phyloP scores from a whole-genome alignment of 2,113 vertebrate genomes.

The Accipiter cooperii region DNA sequence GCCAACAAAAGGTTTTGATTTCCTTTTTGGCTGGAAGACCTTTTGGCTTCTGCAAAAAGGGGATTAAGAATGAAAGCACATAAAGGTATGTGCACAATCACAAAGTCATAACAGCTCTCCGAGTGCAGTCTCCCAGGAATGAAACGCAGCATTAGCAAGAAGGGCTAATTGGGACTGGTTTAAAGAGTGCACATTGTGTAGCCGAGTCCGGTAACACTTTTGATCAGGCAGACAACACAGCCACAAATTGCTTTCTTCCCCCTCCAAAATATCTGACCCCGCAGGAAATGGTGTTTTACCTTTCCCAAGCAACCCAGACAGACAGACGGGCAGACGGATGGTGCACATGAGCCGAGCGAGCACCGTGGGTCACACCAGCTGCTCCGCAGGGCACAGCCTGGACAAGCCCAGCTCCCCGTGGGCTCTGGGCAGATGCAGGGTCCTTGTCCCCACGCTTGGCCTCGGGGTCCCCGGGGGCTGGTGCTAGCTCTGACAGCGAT shows the following conservation, averaged over 20 bases:
- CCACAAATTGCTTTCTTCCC: constrained; percentile 63
- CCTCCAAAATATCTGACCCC: constrained; percentile 53
- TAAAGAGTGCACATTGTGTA: constrained; percentile 63
- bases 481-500: neutral
- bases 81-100: constrained; percentile 73
- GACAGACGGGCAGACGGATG: neutral
- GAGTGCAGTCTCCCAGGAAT: constrained; percentile 68
- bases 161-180: constrained; percentile 64
- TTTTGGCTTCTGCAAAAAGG: constrained; percentile 72
- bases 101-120: constrained; percentile 66
- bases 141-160: constrained; percentile 60
- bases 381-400: neutral
- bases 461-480: too few relatives aligned
- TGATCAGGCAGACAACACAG: constrained; percentile 68
- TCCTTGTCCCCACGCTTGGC: accelerated
- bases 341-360: neutral
- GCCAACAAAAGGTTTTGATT: constrained; percentile 74
- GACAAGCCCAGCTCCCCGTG: neutral
- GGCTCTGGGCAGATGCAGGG: neutral
- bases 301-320: constrained; percentile 29
- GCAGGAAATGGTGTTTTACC: constrained; percentile 39
- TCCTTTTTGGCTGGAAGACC: constrained; percentile 72
- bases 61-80: constrained; percentile 71
- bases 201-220: constrained; percentile 62
- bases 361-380: neutral